Conservation (phyloP, 2,888 invertebrate genomes). For the Rhimphoctona megacephalus region DNA sequence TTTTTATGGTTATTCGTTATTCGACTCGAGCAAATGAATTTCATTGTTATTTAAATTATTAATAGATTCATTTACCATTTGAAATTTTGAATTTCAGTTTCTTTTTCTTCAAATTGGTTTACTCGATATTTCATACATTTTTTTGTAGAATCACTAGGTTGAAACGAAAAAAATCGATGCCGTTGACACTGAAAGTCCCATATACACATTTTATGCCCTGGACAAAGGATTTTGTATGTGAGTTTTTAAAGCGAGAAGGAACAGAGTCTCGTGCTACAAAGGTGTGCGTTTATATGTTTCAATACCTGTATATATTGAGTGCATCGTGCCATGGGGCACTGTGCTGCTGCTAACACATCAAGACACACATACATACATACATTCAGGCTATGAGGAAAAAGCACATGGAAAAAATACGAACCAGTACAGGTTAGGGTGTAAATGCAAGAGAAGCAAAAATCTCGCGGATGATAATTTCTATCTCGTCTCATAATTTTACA, state of each 20-base stretch:
- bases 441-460: constrained; percentile 49
- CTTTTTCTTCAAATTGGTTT: background rate
- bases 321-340: constrained; percentile 25
- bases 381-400: constrained; percentile 25
- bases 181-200: background rate
- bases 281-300: background rate
- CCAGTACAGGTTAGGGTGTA: constrained; percentile 34
- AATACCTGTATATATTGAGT: background rate
- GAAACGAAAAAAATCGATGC: background rate
- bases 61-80: background rate
- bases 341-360: constrained; percentile 51
- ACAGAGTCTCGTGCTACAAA: constrained; percentile 41
- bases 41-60: background rate
- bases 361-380: background rate
- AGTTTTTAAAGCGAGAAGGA: constrained; percentile 67
- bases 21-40: background rate
- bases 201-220: constrained; percentile 34
- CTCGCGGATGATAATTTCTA: constrained; percentile 32
- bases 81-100: background rate
- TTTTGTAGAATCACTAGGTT: background rate
- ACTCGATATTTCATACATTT: background rate
- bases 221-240: constrained; percentile 68
- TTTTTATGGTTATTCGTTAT: background rate
- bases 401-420: constrained; percentile 9
- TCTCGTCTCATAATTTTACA: constrained; percentile 33